Base-by-base conservation (phyloP, 1,140 invertebrate genomes). In the Drosophila busckii region DNA sequence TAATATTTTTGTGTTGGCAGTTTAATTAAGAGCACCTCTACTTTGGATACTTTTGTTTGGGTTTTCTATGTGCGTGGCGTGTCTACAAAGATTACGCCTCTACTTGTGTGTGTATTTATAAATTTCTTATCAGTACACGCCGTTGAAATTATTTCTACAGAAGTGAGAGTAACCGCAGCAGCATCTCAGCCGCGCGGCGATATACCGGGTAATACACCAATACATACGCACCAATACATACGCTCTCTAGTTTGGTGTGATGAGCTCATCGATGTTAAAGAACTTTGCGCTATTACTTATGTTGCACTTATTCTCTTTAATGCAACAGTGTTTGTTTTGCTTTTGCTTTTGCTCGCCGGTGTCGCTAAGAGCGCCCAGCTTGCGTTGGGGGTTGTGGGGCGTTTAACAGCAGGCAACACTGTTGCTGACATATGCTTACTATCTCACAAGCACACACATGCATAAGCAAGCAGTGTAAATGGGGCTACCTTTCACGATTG, bases 21-120 rank as follows among this genome's bases (percentile, higher is more conserved):
- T 52, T 71, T 56, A 62, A 68, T 68, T 50, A 19, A 31, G 37
- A 38, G 28, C 45, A 71, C 31, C 48, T 59, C 38, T 53, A n/a
- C 31, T 35, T 20, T 17, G 15, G 15, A 16, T 35, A 16, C 7
- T 9, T 13, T 9, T 23, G 35, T 12, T 8, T 38, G 19, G 17
- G 9, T 16, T n/a, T 20, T 35, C 7, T 56, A 31, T 40, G 16
- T 38, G 31, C 46, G 46, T 54, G 55, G 46, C 12, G 28, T 55
- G 70, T 62, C 52, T n/a, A n/a, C n/a, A n/a, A 23, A 71, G 69
- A 71, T 71, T 71, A 53, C 50, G 58, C 40, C 16, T 41, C 17
- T 22, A 44, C 16, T 23, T 13, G 25, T 9, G 5, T 3, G 25
- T 7, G 7, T 16, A 12, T 2, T 13, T 13, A 29, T 12, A 16